Percentiles rank a stretch among this genome's conserved stretches.
Conservation (phyloP, 2,113 vertebrate genomes). For the Gavialis gangeticus region DNA sequence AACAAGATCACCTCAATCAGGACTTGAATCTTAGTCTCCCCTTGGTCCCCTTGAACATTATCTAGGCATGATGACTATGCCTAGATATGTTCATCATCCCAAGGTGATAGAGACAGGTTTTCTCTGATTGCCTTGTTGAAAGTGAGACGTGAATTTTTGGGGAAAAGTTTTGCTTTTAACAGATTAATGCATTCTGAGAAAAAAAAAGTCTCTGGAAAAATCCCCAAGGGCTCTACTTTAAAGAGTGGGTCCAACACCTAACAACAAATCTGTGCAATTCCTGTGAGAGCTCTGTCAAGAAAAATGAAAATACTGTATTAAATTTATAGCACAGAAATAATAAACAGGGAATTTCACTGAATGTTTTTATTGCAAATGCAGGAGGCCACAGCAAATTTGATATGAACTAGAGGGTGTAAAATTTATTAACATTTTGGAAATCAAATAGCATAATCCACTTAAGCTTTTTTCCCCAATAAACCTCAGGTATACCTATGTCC, state of each 20-base stretch:
- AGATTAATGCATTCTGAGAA: neutral
- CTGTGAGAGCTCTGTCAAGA: neutral
- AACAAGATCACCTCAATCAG: neutral
- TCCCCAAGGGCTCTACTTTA: neutral
- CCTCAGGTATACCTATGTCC: conserved; percentile 12
- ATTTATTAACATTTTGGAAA: conserved; percentile 31
- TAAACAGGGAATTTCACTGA: neutral
- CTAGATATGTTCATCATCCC: neutral
- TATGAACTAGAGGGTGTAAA: neutral
- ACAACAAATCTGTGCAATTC: neutral
- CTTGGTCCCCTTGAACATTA: too few species aligned
- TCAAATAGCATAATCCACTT: neutral
- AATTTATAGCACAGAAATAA: neutral
- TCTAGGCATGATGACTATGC: too few species aligned
- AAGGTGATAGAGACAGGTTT: neutral
- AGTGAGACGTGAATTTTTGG: neutral
- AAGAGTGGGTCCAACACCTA: neutral
- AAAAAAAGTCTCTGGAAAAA: neutral
- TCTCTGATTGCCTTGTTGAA: neutral
- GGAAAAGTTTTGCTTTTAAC: conserved; percentile 2
- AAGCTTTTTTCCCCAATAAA: conserved; percentile 11
- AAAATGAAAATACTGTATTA: neutral
- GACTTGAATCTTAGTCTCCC: neutral
- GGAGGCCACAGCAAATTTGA: conserved; percentile 12
- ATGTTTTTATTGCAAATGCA: neutral